Base-by-base conservation (phyloP, 2,113 vertebrate species). In the Pelobates fuscus region DNA sequence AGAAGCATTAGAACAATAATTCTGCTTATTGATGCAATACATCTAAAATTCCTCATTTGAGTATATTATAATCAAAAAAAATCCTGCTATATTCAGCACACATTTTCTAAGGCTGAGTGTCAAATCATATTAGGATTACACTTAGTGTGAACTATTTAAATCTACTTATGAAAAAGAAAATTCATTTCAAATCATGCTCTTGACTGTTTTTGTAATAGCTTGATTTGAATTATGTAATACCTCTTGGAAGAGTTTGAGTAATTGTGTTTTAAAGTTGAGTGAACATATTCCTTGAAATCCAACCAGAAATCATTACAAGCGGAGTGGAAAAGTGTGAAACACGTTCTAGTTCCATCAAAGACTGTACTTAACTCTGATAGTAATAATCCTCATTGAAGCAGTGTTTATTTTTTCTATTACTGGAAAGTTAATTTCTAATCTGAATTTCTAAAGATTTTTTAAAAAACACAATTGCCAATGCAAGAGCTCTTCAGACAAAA, bases 181-280 rank as follows among this genome's bases (percentile, higher is more conserved):
- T 65, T 30, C 20, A 32, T 27, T 77, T n/a, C 72, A 81, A 80
- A 73, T 49, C 78, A n/a, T 17, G 61, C 2, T 64, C 52, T 37
- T 57, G 11, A n/a, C 41, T 81, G n/a, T 26, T 78, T 57, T 75
- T 24, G 4, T 2, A 74, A 27, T 65, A 58, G 2, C 49, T 70
- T 57, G 5, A 63, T 80, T 78, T 81, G 32, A 82, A 77, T 77
- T 30, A 77, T 73, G 58, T 21, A 72, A 5, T 57, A n/a, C 58
- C 60, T 81, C 27, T 79, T 71, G 18, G 69, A 82, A 52, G 61
- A 21, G 37, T 72, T 67, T 73, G 30, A 58, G 23, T 37, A 70
- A 81, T 58, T 63, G 1, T 76, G 46, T 71, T 83, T 82, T 75
- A 78, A 67, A 67, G 58, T 70, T 73, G 5, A 44, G 65, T 73